Conservation (phyloP, 2,888 invertebrate species). For the Galerucella nymphaeae region DNA sequence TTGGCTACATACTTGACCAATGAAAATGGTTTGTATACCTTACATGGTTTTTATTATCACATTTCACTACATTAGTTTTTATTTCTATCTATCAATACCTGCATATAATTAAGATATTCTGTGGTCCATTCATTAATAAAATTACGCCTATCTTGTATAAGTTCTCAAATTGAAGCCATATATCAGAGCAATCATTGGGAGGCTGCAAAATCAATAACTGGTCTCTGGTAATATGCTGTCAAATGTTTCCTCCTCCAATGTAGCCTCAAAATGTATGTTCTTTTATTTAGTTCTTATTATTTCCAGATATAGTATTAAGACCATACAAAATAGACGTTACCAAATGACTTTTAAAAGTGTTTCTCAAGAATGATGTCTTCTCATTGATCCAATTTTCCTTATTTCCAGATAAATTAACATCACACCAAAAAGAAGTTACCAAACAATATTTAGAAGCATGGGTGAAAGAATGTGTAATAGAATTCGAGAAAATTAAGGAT, state of each 20-base stretch:
- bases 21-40: conserved; percentile 64
- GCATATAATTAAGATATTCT: neutral
- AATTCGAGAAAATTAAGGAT: conserved; percentile 56
- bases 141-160: too few relatives aligned
- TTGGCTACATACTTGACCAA: conserved; percentile 72
- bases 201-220: too few relatives aligned
- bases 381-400: neutral
- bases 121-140: neutral
- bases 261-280: too few relatives aligned
- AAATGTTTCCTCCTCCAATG: too few relatives aligned
- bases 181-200: too few relatives aligned
- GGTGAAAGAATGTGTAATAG: conserved; percentile 63
- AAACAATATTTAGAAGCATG: conserved; percentile 54
- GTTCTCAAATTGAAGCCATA: too few relatives aligned
- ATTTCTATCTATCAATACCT: too few relatives aligned
- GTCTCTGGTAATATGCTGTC: too few relatives aligned
- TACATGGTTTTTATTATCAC: neutral
- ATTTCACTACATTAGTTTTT: neutral
- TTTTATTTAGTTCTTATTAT: too few relatives aligned
- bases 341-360: too few relatives aligned
- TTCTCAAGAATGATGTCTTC: neutral
- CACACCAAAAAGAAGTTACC: conserved; percentile 9
- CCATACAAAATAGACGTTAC: too few relatives aligned
- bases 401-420: conserved; percentile 13
- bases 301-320: too few relatives aligned